phyloP scores from a whole-genome alignment of 2,888 invertebrate genomes.

The Monoplex corrugatus region DNA sequence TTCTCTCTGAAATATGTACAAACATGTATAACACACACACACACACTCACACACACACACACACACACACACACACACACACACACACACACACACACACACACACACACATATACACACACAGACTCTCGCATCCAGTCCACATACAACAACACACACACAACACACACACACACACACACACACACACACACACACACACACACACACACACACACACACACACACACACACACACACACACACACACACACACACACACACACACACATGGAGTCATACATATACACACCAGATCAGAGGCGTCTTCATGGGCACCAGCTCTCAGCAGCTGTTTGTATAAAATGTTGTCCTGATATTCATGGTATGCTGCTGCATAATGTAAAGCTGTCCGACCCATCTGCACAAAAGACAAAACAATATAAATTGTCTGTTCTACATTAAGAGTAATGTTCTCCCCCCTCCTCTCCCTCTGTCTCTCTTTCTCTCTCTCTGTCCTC shows the following conservation, averaged over 20 bases:
- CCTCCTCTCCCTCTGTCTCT: not conserved
- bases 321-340: conserved; percentile 65
- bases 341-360: conserved; percentile 60
- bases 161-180: not conserved
- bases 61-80: conserved; percentile 19
- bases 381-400: conserved; percentile 71
- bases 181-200: conserved; percentile 22
- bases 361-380: conserved; percentile 68
- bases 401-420: conserved; percentile 53
- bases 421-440: not conserved
- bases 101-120: not conserved
- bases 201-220: conserved; percentile 14
- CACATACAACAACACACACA: conserved; percentile 12
- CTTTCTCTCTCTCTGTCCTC: not conserved
- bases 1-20: not conserved
- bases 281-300: conserved; percentile 63
- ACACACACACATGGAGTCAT: not conserved
- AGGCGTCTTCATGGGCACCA: conserved; percentile 63
- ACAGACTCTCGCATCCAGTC: not conserved
- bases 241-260: conserved; percentile 23
- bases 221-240: conserved; percentile 35
- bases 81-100: not conserved
- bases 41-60: not conserved
- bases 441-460: not conserved
- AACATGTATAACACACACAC: not conserved